Conservation (phyloP, 2,888 invertebrate genomes). For the Ennomos quercinarius region DNA sequence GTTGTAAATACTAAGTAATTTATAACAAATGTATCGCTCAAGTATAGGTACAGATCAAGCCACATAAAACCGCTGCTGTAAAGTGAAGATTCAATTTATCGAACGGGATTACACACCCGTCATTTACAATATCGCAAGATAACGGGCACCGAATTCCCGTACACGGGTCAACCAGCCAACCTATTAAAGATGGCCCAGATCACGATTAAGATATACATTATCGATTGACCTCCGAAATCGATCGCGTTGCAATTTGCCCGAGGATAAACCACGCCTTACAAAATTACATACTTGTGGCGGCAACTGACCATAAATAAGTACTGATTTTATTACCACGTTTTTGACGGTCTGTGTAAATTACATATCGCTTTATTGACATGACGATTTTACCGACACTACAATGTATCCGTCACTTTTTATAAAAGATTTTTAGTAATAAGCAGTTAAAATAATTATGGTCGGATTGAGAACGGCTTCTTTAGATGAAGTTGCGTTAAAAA, state of each 20-base stretch:
- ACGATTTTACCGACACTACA: slow-evolving; percentile 4
- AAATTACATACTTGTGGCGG: slow-evolving; percentile 58
- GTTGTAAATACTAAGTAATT: no score
- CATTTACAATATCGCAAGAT: slow-evolving; percentile 17
- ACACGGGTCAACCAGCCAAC: slow-evolving; percentile 62
- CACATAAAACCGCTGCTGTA: not conserved
- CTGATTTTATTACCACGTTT: slow-evolving; percentile 26
- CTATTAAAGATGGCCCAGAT: slow-evolving; percentile 70
- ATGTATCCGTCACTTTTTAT: not conserved
- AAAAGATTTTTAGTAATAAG: no score
- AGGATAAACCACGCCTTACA: slow-evolving; percentile 56
- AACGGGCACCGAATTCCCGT: slow-evolving; percentile 39
- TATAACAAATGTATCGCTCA: not conserved
- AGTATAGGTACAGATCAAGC: not conserved
- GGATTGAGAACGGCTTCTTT: no score
- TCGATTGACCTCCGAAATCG: slow-evolving; percentile 68
- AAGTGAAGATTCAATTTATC: slow-evolving; percentile 1
- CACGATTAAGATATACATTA: slow-evolving; percentile 56
- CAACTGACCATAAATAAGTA: slow-evolving; percentile 34
- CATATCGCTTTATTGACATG: slow-evolving; percentile 13
- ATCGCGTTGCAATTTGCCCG: slow-evolving; percentile 63
- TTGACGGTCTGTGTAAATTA: slow-evolving; percentile 26
- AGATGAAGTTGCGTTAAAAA: no score
- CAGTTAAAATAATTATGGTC: no score
- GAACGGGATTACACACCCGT: slow-evolving; percentile 18